Percentiles rank a stretch among this genome's conserved stretches.
Conservation (phyloP, 2,797 vertebrate genomes). For the Dendrocincla tyrannina region DNA sequence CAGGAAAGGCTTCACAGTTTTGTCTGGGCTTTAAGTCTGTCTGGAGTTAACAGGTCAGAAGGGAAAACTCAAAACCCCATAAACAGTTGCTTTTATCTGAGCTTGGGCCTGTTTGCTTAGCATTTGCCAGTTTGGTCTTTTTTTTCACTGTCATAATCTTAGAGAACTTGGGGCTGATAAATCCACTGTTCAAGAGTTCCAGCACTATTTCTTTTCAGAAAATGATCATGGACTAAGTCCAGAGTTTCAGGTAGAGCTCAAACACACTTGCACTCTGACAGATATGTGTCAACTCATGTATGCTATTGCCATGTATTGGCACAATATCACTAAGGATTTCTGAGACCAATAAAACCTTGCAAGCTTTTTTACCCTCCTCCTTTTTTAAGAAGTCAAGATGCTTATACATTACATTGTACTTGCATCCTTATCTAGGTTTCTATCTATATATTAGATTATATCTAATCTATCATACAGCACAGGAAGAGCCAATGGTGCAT, state of each 20-base stretch:
- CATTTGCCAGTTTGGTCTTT: neutral
- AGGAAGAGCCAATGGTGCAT: neutral
- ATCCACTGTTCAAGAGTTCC: neutral
- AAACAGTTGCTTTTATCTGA: neutral
- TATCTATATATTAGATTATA: too few relatives aligned
- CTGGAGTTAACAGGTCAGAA: neutral
- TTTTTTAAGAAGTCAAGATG: neutral
- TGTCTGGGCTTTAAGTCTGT: neutral
- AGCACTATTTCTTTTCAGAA: neutral
- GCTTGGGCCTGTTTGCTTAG: neutral
- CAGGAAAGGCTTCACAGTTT: neutral
- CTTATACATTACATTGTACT: neutral
- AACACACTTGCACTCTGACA: neutral
- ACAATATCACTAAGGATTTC: neutral
- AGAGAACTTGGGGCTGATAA: neutral
- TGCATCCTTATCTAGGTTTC: neutral
- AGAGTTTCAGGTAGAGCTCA: neutral
- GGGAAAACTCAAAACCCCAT: neutral
- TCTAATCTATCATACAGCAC: neutral
- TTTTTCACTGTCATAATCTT: neutral
- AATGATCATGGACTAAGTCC: neutral
- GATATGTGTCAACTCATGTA: neutral
- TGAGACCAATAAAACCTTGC: neutral
- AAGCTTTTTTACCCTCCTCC: neutral
- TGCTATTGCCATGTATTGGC: neutral